Evolutionary conservation across 2,113 vertebrate species (phyloP).

Genomic region (Prionailurus viverrinus): DNA sequence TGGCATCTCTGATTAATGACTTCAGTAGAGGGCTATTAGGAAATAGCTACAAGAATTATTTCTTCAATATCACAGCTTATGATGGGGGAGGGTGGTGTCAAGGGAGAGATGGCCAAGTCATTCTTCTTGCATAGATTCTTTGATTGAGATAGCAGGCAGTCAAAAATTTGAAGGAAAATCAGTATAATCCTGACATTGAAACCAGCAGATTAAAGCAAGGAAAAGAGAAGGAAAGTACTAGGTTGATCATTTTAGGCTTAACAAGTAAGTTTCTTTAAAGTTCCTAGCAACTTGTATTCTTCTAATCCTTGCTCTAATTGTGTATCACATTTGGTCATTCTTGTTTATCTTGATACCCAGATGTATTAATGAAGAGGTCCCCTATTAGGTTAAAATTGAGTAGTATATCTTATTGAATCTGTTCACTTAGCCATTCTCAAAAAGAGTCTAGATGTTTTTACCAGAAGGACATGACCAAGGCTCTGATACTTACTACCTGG

Average conservation of each 20-base stretch:
- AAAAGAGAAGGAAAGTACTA: not conserved
- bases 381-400: not conserved
- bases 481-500: not conserved
- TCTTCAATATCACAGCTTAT: not conserved
- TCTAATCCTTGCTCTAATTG: constrained; percentile 21
- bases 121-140: constrained; percentile 4
- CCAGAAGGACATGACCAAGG: not conserved
- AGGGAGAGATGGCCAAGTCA: not conserved
- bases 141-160: constrained; percentile 22
- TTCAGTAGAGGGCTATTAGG: not conserved
- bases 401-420: not conserved
- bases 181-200: not conserved
- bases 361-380: not conserved
- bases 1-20: constrained; percentile 37
- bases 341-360: not conserved
- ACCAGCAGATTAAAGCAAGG: not conserved
- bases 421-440: not conserved
- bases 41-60: constrained; percentile 18
- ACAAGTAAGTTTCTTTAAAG: not conserved
- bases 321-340: not conserved
- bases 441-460: not conserved
- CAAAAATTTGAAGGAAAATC: not conserved
- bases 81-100: not conserved
- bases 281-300: not conserved
- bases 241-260: not conserved